Evolutionary conservation across 1,140 invertebrate species (phyloP).

Genomic region (Lanistes nyassanus): DNA sequence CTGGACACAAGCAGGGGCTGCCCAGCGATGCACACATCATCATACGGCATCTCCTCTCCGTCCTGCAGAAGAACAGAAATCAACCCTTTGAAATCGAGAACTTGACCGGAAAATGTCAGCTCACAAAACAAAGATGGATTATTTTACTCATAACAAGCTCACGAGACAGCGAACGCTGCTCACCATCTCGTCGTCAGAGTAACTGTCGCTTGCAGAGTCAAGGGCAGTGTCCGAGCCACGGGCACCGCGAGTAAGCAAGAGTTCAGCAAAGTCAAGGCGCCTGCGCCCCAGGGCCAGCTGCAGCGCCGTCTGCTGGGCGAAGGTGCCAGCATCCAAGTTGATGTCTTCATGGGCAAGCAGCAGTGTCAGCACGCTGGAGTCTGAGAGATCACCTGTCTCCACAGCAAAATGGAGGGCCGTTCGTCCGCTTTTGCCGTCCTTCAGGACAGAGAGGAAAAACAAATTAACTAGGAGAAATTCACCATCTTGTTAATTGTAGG

Average conservation of each 20-base stretch:
- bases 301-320: constrained; percentile 36
- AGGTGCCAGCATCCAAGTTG: constrained; percentile 38
- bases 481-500: no score
- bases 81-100: background rate
- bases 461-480: no score
- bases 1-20: constrained; percentile 1
- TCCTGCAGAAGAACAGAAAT: background rate
- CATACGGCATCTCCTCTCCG: background rate
- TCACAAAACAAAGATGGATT: no score
- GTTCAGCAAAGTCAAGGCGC: constrained; percentile 21
- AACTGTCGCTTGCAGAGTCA: constrained; percentile 12
- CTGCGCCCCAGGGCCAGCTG: constrained; percentile 40
- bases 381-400: constrained; percentile 29
- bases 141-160: background rate
- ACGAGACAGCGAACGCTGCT: background rate
- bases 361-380: constrained; percentile 6
- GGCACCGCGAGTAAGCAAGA: constrained; percentile 31
- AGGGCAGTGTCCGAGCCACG: constrained; percentile 9
- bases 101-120: no score
- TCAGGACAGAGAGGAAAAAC: background rate
- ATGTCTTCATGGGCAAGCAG: constrained; percentile 24
- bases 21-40: constrained; percentile 13
- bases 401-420: constrained; percentile 46
- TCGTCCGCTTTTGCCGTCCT: constrained; percentile 49
- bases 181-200: constrained; percentile 37